Evolutionary conservation across 1,140 invertebrate genomes (phyloP), one percentile per base, ranked within the genome.

Genomic region (Batillaria attramentaria): DNA sequence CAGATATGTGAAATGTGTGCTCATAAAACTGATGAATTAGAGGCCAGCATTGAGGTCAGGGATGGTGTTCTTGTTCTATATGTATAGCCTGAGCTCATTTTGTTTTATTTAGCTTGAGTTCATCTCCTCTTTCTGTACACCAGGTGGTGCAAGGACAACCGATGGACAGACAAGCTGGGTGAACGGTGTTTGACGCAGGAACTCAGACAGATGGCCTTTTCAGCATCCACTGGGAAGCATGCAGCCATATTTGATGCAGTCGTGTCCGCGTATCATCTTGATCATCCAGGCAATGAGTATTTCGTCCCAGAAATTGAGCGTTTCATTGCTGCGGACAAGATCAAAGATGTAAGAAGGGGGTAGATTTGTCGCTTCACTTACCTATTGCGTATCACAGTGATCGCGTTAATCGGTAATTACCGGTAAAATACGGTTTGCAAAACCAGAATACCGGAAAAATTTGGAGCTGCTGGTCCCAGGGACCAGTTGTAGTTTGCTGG

Each of bases 331-430:
- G 5, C n/a, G 18, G 54, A 41, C 31, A 41, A 35, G 37, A n/a
- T 75, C 18, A 75, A 62, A 10, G 73, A 75, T 41, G 73, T 75
- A 35, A 60, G 73, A 42, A n/a, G n/a, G n/a, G n/a, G n/a, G n/a
- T n/a, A n/a, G n/a, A n/a, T n/a, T n/a, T n/a, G n/a, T n/a, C n/a
- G n/a, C n/a, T n/a, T n/a, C n/a, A n/a, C n/a, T n/a, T n/a, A n/a
- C n/a, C n/a, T n/a, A n/a, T n/a, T n/a, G n/a, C n/a, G n/a, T n/a
- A n/a, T n/a, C n/a, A n/a, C n/a, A n/a, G n/a, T n/a, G n/a, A n/a
- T n/a, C n/a, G n/a, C n/a, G n/a, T n/a, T n/a, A n/a, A n/a, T n/a
- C n/a, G n/a, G n/a, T n/a, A n/a, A n/a, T n/a, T n/a, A n/a, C n/a
- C n/a, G n/a, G n/a, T n/a, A n/a, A n/a, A n/a, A n/a, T n/a, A n/a